Evolutionary conservation across 2,888 invertebrate species (phyloP).

Genomic region (Siphlonurus alternatus): DNA sequence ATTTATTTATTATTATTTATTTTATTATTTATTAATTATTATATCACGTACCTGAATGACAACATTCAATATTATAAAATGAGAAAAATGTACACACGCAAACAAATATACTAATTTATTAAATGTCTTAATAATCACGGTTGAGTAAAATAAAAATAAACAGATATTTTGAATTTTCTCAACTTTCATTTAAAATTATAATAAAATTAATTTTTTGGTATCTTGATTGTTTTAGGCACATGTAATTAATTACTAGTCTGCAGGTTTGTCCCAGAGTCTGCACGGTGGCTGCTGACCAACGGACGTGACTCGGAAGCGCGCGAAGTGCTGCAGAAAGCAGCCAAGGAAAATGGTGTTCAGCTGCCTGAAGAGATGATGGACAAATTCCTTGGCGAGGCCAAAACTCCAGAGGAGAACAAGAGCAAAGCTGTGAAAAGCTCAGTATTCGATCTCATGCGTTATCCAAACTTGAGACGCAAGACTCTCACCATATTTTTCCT

Average conservation of each 20-base stretch:
- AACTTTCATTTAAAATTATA: neutral
- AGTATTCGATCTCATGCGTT: conserved; percentile 36
- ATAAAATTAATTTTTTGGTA: neutral
- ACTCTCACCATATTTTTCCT: conserved; percentile 53
- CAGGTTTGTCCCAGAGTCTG: conserved; percentile 54
- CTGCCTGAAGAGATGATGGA: conserved; percentile 36
- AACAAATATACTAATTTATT: no score
- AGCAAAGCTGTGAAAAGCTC: conserved; percentile 28
- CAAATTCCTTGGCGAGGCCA: conserved; percentile 31
- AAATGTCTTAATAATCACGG: no score
- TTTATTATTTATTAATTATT: no score
- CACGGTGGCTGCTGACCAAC: conserved; percentile 50
- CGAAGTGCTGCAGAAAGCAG: conserved; percentile 40
- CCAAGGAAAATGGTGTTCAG: conserved; percentile 43
- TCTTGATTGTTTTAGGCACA: conserved; percentile 5
- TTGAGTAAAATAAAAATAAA: no score
- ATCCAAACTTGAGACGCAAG: conserved; percentile 44
- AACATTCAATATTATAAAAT: no score
- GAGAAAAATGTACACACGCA: no score
- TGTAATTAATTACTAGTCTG: no score
- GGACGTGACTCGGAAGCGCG: conserved; percentile 44
- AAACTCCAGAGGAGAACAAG: conserved; percentile 22
- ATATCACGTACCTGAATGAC: no score
- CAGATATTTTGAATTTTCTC: no score
- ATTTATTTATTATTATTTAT: no score